Conservation (phyloP, 2,113 vertebrate species). For the Cheirogaleus medius region DNA sequence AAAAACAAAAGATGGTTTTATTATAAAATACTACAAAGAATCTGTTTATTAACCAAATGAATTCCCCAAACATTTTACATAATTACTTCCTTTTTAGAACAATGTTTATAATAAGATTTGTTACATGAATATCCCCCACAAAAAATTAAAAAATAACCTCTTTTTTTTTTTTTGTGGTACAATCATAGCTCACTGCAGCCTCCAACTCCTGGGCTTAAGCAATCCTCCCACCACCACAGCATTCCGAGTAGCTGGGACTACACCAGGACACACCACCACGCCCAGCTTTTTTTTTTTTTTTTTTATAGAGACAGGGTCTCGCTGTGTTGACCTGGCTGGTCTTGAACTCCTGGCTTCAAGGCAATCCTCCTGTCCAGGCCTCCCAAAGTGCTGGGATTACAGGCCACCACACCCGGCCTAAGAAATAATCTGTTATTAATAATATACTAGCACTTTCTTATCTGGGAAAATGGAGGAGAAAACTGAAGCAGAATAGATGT, state of each 20-base stretch:
- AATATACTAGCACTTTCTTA: neutral
- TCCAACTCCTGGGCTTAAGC: too few relatives aligned
- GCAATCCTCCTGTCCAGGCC: too few relatives aligned
- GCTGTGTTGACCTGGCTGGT: too few relatives aligned
- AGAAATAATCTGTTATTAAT: constrained; percentile 25
- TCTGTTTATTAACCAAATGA: constrained; percentile 32
- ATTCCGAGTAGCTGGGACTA: too few relatives aligned
- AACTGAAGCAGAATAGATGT: constrained; percentile 9
- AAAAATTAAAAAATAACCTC: neutral
- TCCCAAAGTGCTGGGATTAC: too few relatives aligned
- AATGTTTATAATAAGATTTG: constrained; percentile 26
- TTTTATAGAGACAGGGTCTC: too few relatives aligned
- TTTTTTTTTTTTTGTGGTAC: neutral
- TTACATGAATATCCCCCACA: neutral
- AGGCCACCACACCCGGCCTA: neutral
- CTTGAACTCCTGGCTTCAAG: too few relatives aligned
- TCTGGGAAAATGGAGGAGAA: neutral
- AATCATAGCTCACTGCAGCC: too few relatives aligned
- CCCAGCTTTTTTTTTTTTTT: too few relatives aligned
- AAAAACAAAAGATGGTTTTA: constrained; percentile 76
- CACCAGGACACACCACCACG: too few relatives aligned
- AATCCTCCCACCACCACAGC: too few relatives aligned
- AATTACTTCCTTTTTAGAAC: constrained; percentile 31
- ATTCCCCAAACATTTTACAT: constrained; percentile 35
- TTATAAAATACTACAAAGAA: constrained; percentile 60